Percentiles rank a stretch among this genome's conserved stretches.
phyloP scores from a whole-genome alignment of 2,113 vertebrate species.

The Tringa solitaria region DNA sequence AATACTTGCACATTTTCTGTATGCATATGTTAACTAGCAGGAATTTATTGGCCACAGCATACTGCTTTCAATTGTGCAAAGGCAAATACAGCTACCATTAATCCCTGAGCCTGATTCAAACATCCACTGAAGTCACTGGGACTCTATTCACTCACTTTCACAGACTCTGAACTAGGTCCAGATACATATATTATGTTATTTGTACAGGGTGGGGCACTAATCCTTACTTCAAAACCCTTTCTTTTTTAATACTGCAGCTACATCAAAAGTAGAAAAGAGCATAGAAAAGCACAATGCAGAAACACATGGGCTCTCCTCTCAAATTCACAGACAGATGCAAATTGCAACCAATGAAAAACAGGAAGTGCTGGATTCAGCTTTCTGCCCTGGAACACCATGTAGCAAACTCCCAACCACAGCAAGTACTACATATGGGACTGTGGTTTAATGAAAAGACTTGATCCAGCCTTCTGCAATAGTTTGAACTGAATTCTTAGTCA shows the following conservation, averaged over 20 bases:
- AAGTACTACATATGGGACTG: neutral
- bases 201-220: neutral
- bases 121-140: neutral
- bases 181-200: accelerated
- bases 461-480: neutral
- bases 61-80: neutral
- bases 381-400: neutral
- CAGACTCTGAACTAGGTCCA: neutral
- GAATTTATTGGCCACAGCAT: neutral
- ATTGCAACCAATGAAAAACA: neutral
- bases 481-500: neutral
- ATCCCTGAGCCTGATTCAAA: neutral
- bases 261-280: neutral
- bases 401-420: neutral
- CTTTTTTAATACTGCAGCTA: neutral
- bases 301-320: neutral
- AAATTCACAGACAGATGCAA: constrained; percentile 5
- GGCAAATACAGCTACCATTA: neutral
- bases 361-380: constrained; percentile 40
- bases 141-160: neutral
- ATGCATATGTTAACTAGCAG: neutral
- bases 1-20: neutral
- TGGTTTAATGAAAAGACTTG: neutral
- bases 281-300: neutral
- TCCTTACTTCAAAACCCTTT: neutral